Base-by-base conservation (phyloP, 2,113 vertebrate genomes). In the Perccottus glenii region DNA sequence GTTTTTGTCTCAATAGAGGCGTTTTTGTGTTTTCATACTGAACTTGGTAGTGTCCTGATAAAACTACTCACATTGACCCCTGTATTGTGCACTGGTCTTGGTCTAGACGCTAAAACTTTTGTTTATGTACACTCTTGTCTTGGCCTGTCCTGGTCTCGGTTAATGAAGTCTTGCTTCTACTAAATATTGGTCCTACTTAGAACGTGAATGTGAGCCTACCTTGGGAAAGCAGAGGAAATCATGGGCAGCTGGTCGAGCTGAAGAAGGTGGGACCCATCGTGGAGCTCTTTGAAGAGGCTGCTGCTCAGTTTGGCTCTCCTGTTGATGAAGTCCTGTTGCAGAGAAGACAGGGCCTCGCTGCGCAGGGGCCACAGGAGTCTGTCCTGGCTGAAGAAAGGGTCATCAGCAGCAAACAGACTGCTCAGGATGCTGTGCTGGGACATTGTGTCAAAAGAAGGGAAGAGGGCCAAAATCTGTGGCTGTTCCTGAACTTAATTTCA, bases 291-390 rank as follows among this genome's bases (percentile, higher is more conserved):
- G 68, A 89, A 68, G 50, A 93, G 83, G 35, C 73, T 82, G 63
- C 87, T 76, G 3, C 86, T 80, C 68, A 92, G 74, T 9, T 81
- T 77, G 12, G 65, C 47, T 19, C 89, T 83, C 11, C 70, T 64
- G 38, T 51, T 61, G 70, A 91, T 83, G 85, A 93, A 89, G 50
- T 89, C 84, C 19, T 90, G 85, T 68, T 88, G 85, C 49, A 90
- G 60, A 5, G 82, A 80, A 27, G 85, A 63, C 1, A 88, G 72
- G 19, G 78, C 48, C 35, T 45, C 42, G 0, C 12, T 55, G 27
- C 47, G 36, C 35, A 85, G 71, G 0, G 92, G 90, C 90, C 90
- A 91, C 46, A 92, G 74, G 45, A 89, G 59, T 15, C 27, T 19
- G 3, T 74, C 83, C 55, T 81, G 78, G 60, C 70, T 71, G 67